phyloP scores from a whole-genome alignment of 2,113 vertebrate species.

The Bettongia penicillata region DNA sequence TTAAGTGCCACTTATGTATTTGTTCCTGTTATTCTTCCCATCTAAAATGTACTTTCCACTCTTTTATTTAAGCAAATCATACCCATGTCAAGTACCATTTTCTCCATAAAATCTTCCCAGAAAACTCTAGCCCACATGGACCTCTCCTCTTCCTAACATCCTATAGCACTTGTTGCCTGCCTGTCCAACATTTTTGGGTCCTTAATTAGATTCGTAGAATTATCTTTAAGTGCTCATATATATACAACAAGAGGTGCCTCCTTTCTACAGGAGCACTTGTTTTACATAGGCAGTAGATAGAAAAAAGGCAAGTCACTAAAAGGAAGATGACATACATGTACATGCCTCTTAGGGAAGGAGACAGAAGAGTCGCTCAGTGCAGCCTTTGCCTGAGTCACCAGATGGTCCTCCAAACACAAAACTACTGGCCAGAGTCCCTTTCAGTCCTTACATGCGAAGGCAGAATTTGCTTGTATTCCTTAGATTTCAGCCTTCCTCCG shows the following conservation, averaged over 20 bases:
- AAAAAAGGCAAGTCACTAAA: not conserved
- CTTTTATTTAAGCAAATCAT: not conserved
- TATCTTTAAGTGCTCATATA: not conserved
- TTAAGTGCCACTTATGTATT: not conserved
- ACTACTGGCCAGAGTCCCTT: not conserved
- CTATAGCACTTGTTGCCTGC: not conserved
- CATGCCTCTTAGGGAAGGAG: not conserved
- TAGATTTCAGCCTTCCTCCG: not conserved
- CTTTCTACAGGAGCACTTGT: not conserved
- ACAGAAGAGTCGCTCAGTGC: not conserved
- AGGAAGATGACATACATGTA: not conserved
- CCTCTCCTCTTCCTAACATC: not conserved
- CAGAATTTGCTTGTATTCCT: not conserved
- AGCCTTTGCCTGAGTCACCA: not conserved
- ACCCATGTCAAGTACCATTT: not conserved
- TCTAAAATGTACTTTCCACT: not conserved
- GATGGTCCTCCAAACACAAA: not conserved
- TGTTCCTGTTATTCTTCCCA: not conserved
- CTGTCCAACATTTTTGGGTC: not conserved
- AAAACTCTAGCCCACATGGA: not conserved
- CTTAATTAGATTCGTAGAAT: not conserved
- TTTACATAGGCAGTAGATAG: not conserved
- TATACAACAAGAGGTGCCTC: not conserved
- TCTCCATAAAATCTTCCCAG: not conserved
- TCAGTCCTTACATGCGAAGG: not conserved